phyloP scores from a whole-genome alignment of 2,113 vertebrate species.

The Pteropus alecto region DNA sequence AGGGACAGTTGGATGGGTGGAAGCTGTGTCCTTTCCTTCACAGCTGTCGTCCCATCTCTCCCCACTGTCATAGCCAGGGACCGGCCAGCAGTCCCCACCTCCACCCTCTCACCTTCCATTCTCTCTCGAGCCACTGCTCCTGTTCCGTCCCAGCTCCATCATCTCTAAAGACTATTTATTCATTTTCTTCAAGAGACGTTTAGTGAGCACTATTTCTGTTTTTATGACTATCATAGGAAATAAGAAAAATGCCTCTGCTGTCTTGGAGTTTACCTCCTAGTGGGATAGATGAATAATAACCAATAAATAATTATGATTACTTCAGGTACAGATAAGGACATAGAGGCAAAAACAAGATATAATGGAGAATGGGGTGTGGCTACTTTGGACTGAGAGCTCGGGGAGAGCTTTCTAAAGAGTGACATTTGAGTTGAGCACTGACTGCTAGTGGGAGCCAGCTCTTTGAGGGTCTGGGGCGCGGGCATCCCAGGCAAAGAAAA shows the following conservation, averaged over 20 bases:
- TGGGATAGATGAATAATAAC: neutral
- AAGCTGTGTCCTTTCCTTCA: neutral
- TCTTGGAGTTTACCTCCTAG: neutral
- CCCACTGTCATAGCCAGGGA: neutral
- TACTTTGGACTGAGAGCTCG: neutral
- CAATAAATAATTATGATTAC: neutral
- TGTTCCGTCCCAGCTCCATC: accelerated
- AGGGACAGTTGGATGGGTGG: accelerated
- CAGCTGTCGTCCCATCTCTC: neutral
- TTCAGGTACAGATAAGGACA: neutral
- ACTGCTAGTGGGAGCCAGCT: neutral
- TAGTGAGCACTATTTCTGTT: neutral
- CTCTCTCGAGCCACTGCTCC: neutral
- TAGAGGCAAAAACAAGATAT: neutral
- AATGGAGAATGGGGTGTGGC: no score
- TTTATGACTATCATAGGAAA: neutral
- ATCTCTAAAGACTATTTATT: neutral
- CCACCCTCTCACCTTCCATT: neutral
- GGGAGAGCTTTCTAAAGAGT: neutral
- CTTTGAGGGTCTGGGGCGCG: neutral
- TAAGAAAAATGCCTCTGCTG: neutral
- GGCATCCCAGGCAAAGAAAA: neutral
- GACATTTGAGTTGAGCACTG: neutral
- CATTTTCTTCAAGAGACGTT: neutral
- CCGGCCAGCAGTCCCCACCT: neutral